These are phyloP conservation scores for Eulemur coronatus DNA, from an alignment of 2,797 vertebrate species.

Conservation along the genomic window DNA sequence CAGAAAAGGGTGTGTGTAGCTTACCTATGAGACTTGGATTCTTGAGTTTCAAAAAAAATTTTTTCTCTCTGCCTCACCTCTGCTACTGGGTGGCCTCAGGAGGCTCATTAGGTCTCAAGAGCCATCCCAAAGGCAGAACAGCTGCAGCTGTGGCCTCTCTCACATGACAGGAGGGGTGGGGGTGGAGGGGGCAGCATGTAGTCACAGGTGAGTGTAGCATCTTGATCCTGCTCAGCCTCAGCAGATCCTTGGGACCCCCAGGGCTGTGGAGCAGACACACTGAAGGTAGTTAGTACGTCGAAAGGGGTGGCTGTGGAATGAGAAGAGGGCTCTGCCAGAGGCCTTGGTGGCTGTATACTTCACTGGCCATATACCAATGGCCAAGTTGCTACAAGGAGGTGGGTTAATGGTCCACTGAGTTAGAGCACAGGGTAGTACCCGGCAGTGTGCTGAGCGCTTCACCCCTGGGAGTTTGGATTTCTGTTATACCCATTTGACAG, in stretches of 20 bases:
- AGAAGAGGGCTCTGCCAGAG: not conserved
- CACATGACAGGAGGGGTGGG: not conserved
- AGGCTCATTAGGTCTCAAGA: not conserved
- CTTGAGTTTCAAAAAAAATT: not conserved
- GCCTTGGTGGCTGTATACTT: not conserved
- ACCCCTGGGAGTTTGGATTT: not conserved
- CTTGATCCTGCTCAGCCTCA: not conserved
- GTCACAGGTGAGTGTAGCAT: not conserved
- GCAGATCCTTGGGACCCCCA: not conserved
- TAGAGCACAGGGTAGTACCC: not conserved
- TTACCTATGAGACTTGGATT: not conserved
- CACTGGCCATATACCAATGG: not conserved
- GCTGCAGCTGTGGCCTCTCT: not conserved
- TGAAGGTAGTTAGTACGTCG: not conserved
- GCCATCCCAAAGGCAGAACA: not conserved
- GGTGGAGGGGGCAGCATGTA: not conserved
- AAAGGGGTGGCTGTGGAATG: not conserved
- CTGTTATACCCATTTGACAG: not conserved
- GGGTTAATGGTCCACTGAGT: not conserved
- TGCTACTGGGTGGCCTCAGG: not conserved
- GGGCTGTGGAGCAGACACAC: rapidly evolving
- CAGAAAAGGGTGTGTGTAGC: not conserved
- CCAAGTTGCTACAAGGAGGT: not conserved
- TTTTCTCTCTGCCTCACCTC: not conserved
- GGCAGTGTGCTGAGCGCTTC: not conserved